Evolutionary conservation across 1,140 invertebrate genomes (phyloP), one percentile per base, ranked within the genome.

Genomic region (Brachionus plicatilis): DNA sequence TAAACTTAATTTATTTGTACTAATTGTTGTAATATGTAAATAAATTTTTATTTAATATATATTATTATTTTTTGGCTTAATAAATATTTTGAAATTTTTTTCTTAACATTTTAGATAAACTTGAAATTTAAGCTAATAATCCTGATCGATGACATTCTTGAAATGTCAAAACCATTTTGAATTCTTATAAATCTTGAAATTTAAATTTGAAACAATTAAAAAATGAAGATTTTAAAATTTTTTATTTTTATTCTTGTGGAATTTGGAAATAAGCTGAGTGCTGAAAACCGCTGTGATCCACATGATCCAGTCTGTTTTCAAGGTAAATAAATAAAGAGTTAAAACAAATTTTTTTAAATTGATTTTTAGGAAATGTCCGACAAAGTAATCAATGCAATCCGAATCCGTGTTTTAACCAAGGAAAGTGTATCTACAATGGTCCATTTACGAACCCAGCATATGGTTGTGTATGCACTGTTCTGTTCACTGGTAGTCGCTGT

Each of bases 11-110:
- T 68, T n/a, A 33, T 68, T 68, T 68, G 3, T 68, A 41, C 29
- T 68, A 41, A 20, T 75, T 45, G 20, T 75, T 45, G n/a, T 43
- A 75, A 43, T 24, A 75, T 75, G 33, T 75, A 75, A 75, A 41
- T 75, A 75, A 75, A 43, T 75, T 75, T 75, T 75, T 43, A n/a
- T 43, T 60, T 20, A 56, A n/a, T 29, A 20, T 56, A 56, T 56
- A 56, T 56, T 8, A 47, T 60, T 60, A 20, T 60, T 9, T 27
- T 60, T 24, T 6, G 17, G 20, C 20, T 60, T 24, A 60, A 60
- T 60, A 60, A 60, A 60, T 47, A 60, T 60, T 20, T 24, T 20
- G 53, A 60, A 60, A 60, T 60, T 53, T 53, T 53, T 53, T 37
- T 37, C 6, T 37, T 37, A 6, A 14, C 47, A 53, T 53, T 60